phyloP scores from a whole-genome alignment of 2,888 invertebrate genomes.

The Pandemis cinnamomeana region DNA sequence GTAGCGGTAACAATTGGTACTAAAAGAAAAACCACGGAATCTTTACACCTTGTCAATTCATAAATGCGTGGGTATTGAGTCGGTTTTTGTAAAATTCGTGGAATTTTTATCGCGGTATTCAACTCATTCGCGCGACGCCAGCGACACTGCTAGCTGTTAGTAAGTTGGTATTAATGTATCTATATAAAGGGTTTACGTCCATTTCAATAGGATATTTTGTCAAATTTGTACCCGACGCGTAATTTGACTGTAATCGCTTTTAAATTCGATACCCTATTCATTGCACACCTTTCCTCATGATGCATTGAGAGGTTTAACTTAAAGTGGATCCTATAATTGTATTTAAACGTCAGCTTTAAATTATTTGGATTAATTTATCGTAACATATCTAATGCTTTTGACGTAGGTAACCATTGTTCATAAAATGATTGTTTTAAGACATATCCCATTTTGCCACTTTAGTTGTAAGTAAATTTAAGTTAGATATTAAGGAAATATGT shows the following conservation, averaged over 20 bases:
- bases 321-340: slow-evolving; percentile 52
- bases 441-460: slow-evolving; percentile 80
- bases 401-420: slow-evolving; percentile 52
- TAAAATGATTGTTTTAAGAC: slow-evolving; percentile 61
- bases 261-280: slow-evolving; percentile 61
- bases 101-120: background rate
- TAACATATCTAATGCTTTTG: slow-evolving; percentile 56
- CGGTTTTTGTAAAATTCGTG: background rate
- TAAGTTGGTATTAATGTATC: slow-evolving; percentile 45
- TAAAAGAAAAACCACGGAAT: background rate
- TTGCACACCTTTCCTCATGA: slow-evolving; percentile 63
- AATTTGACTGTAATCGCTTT: slow-evolving; percentile 68
- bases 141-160: background rate
- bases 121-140: too few relatives aligned
- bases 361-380: slow-evolving; percentile 56
- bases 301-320: slow-evolving; percentile 52
- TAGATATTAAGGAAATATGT: slow-evolving; percentile 45
- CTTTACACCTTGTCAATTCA: background rate
- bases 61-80: background rate
- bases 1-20: background rate
- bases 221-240: slow-evolving; percentile 62
- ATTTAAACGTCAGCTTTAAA: slow-evolving; percentile 68
- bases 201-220: slow-evolving; percentile 57
- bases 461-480: slow-evolving; percentile 49
- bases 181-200: slow-evolving; percentile 57